Conservation (phyloP, 1,140 invertebrate genomes). For the honey bee (Apis mellifera) region DNA sequence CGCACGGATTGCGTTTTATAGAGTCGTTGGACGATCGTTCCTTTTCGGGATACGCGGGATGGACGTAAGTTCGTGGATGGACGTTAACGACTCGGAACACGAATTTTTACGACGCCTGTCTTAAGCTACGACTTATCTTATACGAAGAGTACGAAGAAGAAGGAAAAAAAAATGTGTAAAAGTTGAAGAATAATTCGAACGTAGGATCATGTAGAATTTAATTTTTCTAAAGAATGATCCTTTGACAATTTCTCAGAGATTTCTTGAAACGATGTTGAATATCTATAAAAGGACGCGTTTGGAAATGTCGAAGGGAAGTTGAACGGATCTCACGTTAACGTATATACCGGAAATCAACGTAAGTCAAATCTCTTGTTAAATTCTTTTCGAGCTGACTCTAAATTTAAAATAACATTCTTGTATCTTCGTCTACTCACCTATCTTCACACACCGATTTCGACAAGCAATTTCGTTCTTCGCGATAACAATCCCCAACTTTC, state of each 20-base stretch:
- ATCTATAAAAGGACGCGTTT: not conserved
- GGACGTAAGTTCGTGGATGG: no score
- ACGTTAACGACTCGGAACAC: not conserved
- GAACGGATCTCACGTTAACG: not conserved
- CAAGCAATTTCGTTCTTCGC: not conserved
- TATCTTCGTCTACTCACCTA: no score
- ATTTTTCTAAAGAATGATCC: no score
- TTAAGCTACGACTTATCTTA: not conserved
- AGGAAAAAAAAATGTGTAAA: not conserved
- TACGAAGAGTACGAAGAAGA: not conserved
- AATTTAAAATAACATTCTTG: not conserved
- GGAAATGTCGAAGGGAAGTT: not conserved
- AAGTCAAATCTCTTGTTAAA: not conserved
- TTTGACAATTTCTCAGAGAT: not conserved
- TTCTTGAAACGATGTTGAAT: no score
- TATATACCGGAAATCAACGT: not conserved
- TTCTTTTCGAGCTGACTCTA: not conserved
- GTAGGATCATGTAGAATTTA: no score
- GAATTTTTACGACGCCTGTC: not conserved
- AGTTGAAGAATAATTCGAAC: not conserved
- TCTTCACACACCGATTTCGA: not conserved
- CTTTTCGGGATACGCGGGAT: no score
- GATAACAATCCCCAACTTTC: no score
- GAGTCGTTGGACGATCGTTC: conserved; percentile 22
- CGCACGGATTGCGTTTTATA: conserved; percentile 21